phyloP scores from a whole-genome alignment of 2,113 vertebrate species.

The western clawed frog (Xenopus tropicalis) region UCB_Xtro_10.0 CM004443.2:163097501-163098000 shows the following conservation, averaged over 20 bases:
- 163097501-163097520: neutral
- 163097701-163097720: slow-evolving; percentile 80
- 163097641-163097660: slow-evolving; percentile 75
- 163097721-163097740: slow-evolving; percentile 29
- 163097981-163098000: too few species aligned
- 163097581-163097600: slow-evolving; percentile 25
- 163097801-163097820: neutral
- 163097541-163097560: neutral
- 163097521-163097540: slow-evolving; percentile 1
- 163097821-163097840: neutral
- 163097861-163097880: too few species aligned
- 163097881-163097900: too few species aligned
- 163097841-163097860: too few species aligned
- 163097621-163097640: slow-evolving; percentile 86
- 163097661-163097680: slow-evolving; percentile 67
- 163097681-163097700: slow-evolving; percentile 72
- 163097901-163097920: too few species aligned
- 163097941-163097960: too few species aligned
- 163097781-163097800: slow-evolving; percentile 43
- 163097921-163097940: too few species aligned
- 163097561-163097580: neutral
- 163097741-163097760: slow-evolving; percentile 32
- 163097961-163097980: too few species aligned
- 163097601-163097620: slow-evolving; percentile 72
- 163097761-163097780: slow-evolving; percentile 11